Evolutionary conservation across 1,140 invertebrate species (phyloP).

Genomic region (Amyelois transitella): DNA sequence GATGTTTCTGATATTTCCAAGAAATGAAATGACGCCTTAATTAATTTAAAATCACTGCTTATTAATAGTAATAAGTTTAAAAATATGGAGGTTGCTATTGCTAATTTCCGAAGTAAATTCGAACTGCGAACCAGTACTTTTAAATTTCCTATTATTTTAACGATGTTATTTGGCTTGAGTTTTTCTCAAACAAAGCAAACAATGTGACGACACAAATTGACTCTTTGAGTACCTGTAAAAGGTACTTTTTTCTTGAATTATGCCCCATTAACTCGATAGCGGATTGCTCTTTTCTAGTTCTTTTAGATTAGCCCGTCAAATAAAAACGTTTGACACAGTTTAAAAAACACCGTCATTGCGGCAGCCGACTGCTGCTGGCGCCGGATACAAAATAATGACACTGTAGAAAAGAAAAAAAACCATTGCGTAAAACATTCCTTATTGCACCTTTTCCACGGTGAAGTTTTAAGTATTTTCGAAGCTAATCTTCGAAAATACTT

Average conservation of each 20-base stretch:
- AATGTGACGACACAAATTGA: too few species aligned
- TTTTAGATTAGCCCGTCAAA: slow-evolving; percentile 10
- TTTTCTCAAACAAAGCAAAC: too few species aligned
- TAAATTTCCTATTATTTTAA: too few species aligned
- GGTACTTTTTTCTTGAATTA: not conserved
- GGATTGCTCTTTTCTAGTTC: not conserved
- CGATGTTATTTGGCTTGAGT: too few species aligned
- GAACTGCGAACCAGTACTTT: too few species aligned
- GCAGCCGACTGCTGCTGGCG: slow-evolving; percentile 1
- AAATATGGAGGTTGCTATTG: too few species aligned
- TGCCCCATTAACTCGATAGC: not conserved
- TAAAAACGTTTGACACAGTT: slow-evolving; percentile 29
- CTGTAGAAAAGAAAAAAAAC: not conserved
- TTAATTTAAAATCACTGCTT: too few species aligned
- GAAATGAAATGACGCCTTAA: too few species aligned
- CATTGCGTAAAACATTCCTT: not conserved
- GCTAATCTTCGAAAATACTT: not conserved
- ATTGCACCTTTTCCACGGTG: not conserved
- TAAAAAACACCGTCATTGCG: slow-evolving; percentile 30
- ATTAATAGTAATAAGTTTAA: too few species aligned
- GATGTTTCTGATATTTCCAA: too few species aligned
- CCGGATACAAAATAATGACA: not conserved
- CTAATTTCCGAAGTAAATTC: too few species aligned
- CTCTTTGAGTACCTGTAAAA: not conserved
- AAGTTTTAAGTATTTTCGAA: too few species aligned